Evolutionary conservation across 2,797 vertebrate species (phyloP).

Genomic region (Carduelis carduelis): DNA sequence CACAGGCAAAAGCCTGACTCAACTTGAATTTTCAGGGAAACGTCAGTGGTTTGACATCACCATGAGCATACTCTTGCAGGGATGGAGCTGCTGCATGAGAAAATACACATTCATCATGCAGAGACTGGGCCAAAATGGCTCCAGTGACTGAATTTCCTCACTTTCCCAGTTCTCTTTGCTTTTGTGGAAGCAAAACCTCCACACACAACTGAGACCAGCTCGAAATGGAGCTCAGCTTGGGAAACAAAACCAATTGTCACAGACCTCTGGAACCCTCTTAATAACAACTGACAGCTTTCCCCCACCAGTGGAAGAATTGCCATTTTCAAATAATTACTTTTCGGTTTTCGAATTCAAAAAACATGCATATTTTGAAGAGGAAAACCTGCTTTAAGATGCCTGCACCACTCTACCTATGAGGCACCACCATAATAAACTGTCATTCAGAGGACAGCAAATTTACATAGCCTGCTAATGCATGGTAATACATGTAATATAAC

Average conservation of each 20-base stretch:
- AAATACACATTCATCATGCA: fast-evolving
- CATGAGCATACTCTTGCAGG: fast-evolving
- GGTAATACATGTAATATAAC: slow-evolving; percentile 50
- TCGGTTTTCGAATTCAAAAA: background rate
- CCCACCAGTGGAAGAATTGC: background rate
- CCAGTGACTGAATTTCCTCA: background rate
- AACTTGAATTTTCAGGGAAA: background rate
- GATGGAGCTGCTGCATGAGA: background rate
- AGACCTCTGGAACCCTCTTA: background rate
- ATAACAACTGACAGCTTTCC: background rate
- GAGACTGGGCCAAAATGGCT: background rate
- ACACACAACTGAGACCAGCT: fast-evolving
- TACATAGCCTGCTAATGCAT: slow-evolving; percentile 36
- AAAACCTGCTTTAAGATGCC: background rate
- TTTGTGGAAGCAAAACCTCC: background rate
- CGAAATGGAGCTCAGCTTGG: background rate
- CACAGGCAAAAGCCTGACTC: background rate
- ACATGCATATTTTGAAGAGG: background rate
- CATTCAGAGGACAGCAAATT: slow-evolving; percentile 32
- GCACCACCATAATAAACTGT: background rate
- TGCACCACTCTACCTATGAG: background rate
- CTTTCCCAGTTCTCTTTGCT: fast-evolving
- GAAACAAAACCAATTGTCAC: background rate
- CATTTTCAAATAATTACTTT: background rate
- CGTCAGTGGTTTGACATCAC: background rate